phyloP scores from a whole-genome alignment of 2,113 vertebrate genomes.

The Cyanoliseus patagonus region DNA sequence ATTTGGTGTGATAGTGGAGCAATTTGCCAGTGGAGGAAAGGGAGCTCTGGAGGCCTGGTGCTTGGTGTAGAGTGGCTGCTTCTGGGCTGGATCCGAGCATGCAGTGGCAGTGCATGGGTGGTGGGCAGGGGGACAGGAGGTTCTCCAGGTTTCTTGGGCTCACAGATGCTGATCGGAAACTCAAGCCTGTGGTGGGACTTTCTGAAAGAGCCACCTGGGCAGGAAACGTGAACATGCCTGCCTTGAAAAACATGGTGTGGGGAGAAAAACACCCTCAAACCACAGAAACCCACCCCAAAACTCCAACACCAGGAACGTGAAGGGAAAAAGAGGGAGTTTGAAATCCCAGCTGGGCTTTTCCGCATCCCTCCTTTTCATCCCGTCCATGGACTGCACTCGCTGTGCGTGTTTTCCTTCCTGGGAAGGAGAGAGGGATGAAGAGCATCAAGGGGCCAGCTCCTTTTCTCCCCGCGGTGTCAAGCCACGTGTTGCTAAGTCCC shows the following conservation, averaged over 20 bases:
- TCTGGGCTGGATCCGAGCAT: fast-evolving
- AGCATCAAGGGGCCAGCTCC: not conserved
- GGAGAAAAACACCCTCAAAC: not conserved
- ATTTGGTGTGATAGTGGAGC: not conserved
- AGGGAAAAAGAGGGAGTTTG: not conserved
- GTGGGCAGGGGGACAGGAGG: fast-evolving
- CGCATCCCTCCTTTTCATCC: not conserved
- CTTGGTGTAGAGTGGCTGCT: not conserved
- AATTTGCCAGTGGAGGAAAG: not conserved
- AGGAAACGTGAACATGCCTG: not conserved
- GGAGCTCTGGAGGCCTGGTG: not conserved
- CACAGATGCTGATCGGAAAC: slow-evolving; percentile 6
- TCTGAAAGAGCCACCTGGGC: slow-evolving; percentile 40
- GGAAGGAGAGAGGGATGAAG: not conserved
- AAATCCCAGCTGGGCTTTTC: not conserved
- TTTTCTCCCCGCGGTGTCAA: fast-evolving
- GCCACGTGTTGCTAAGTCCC: not conserved
- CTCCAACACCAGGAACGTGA: fast-evolving
- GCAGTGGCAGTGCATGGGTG: fast-evolving
- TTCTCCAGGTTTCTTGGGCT: not conserved
- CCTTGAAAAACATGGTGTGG: not conserved
- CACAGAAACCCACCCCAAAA: not conserved
- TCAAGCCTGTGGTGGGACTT: not conserved
- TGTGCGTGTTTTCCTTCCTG: fast-evolving
- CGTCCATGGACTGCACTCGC: fast-evolving